A percentile compares a stretch with the other conserved stretches of the same genome.
phyloP scores from a whole-genome alignment of 1,140 invertebrate genomes.

The Caenorhabditis tropicalis region DNA sequence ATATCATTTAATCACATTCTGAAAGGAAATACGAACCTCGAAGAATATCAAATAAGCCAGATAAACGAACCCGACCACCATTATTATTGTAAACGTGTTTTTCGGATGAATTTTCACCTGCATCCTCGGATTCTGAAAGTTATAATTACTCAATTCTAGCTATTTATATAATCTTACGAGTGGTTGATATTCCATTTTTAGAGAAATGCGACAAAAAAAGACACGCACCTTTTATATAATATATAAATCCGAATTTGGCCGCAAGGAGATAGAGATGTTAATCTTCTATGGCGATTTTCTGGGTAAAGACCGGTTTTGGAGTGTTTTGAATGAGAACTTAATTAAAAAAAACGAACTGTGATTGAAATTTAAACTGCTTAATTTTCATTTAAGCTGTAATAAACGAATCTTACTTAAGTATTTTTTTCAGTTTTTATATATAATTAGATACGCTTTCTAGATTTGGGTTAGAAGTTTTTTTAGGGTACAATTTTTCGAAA shows the following conservation, averaged over 20 bases:
- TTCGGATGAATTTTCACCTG: constrained; percentile 62
- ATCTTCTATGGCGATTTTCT: not conserved
- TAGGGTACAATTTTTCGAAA: too few relatives aligned
- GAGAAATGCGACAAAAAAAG: not conserved
- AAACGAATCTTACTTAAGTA: too few relatives aligned
- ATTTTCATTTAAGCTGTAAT: too few relatives aligned
- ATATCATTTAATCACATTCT: not conserved
- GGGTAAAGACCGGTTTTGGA: not conserved
- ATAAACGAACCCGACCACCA: constrained; percentile 62
- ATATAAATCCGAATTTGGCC: not conserved
- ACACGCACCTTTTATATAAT: not conserved
- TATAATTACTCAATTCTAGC: not conserved
- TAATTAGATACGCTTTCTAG: too few relatives aligned
- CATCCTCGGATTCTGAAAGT: constrained; percentile 50
- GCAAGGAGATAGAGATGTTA: not conserved
- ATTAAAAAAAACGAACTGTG: too few relatives aligned
- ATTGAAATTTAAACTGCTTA: too few relatives aligned
- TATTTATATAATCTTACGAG: not conserved
- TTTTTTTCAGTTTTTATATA: too few relatives aligned
- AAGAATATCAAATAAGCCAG: constrained; percentile 64
- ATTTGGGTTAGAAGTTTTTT: too few relatives aligned
- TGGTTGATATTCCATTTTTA: not conserved
- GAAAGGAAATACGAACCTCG: not conserved
- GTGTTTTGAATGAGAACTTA: too few relatives aligned
- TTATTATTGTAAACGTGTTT: constrained; percentile 61